These are phyloP conservation scores for Pongo pygmaeus DNA, from an alignment of 2,113 vertebrate species.

Conservation along the genomic window DNA sequence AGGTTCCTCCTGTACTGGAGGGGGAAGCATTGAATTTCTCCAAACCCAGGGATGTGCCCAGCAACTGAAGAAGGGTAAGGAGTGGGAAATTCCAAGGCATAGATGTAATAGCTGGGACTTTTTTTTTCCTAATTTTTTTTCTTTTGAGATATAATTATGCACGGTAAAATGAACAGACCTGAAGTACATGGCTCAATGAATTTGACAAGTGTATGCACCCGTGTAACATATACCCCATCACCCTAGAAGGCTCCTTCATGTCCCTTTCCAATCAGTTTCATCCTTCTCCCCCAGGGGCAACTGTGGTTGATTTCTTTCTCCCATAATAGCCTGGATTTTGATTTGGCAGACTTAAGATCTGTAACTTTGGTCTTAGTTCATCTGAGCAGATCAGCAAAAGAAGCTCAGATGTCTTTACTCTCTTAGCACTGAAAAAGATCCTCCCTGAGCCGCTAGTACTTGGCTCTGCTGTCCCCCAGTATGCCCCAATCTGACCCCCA, in stretches of 20 bases:
- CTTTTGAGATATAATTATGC: not conserved
- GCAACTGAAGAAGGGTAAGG: not conserved
- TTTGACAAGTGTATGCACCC: not conserved
- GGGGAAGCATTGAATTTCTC: not conserved
- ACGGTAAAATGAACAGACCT: conserved; percentile 16
- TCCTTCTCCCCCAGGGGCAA: not conserved
- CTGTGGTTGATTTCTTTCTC: not conserved
- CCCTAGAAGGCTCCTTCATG: not conserved
- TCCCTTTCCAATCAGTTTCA: not conserved
- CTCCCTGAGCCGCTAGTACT: not conserved
- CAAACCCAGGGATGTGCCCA: not conserved
- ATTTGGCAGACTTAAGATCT: not conserved
- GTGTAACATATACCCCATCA: not conserved
- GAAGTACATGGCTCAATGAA: not conserved
- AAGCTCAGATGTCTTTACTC: not conserved
- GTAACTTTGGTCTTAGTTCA: not conserved
- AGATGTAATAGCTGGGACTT: not conserved
- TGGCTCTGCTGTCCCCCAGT: not conserved
- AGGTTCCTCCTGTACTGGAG: not conserved
- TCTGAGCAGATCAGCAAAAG: not conserved
- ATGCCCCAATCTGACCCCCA: not conserved
- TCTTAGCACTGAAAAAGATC: not conserved
- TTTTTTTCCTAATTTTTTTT: not conserved
- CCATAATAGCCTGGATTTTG: not conserved
- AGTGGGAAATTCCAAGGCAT: not conserved